Conservation (phyloP, 2,113 vertebrate species). For the Hippoglossus stenolepis region DNA sequence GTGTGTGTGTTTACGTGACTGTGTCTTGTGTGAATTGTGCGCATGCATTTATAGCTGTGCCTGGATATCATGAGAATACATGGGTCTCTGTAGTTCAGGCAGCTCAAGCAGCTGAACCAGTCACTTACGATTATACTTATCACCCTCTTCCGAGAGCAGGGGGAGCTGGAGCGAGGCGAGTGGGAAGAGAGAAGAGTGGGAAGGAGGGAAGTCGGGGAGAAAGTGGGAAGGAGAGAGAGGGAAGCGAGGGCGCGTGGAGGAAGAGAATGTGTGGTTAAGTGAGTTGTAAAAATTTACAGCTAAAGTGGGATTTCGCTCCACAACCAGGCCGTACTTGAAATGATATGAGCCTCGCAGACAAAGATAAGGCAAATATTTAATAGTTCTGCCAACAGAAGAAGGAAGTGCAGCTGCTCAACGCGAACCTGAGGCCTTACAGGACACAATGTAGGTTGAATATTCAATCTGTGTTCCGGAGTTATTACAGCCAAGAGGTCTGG, state of each 20-base stretch:
- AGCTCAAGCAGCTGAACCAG: slow-evolving; percentile 65
- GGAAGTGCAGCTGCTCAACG: neutral
- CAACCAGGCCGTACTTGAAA: slow-evolving; percentile 44
- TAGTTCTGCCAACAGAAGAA: slow-evolving; percentile 24
- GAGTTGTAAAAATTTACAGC: slow-evolving; percentile 61
- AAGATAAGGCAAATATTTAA: slow-evolving; percentile 67
- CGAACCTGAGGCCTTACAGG: slow-evolving; percentile 36
- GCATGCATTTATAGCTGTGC: slow-evolving; percentile 52
- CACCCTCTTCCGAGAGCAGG: slow-evolving; percentile 48
- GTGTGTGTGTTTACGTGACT: slow-evolving; percentile 7
- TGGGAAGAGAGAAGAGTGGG: slow-evolving; percentile 14
- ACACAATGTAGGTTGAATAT: slow-evolving; percentile 25
- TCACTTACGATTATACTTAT: slow-evolving; percentile 76
- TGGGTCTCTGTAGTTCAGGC: slow-evolving; percentile 54
- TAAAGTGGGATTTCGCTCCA: slow-evolving; percentile 57
- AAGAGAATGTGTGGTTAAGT: slow-evolving; percentile 39
- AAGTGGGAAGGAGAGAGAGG: neutral
- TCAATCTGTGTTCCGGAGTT: slow-evolving; percentile 38
- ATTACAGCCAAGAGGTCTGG: slow-evolving; percentile 43
- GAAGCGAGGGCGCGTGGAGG: neutral
- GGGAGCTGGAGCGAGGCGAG: slow-evolving; percentile 44
- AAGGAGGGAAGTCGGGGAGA: neutral
- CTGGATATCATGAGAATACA: slow-evolving; percentile 61
- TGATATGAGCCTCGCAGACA: slow-evolving; percentile 46
- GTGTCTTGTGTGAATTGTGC: slow-evolving; percentile 32